Evolutionary conservation across 1,140 invertebrate genomes (phyloP).

Genomic region (Eriosoma lanigerum): DNA sequence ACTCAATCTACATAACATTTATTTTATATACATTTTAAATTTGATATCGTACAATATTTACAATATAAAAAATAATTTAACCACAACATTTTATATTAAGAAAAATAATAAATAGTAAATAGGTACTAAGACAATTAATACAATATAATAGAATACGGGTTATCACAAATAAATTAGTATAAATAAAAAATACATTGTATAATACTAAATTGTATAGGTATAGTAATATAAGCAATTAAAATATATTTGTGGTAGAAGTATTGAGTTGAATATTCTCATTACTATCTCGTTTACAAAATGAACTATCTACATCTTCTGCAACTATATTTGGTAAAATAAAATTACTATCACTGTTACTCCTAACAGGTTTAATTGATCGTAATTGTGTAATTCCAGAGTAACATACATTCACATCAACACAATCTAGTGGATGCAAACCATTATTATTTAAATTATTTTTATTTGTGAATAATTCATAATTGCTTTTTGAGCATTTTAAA

Average conservation of each 20-base stretch:
- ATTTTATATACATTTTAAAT: too few relatives aligned
- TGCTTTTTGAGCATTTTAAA: conserved; percentile 29
- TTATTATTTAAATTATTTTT: conserved; percentile 29
- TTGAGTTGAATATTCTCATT: conserved; percentile 29
- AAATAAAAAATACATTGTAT: conserved; percentile 14
- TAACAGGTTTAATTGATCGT: conserved; percentile 62
- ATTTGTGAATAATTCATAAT: neutral
- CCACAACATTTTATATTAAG: conserved; percentile 8
- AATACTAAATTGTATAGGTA: neutral
- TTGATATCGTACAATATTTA: neutral
- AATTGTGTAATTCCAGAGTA: conserved; percentile 69
- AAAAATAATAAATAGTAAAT: too few relatives aligned
- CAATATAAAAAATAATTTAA: conserved; percentile 17
- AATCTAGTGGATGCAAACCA: conserved; percentile 63
- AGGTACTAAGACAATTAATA: too few relatives aligned
- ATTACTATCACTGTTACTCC: conserved; percentile 40
- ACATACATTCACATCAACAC: conserved; percentile 67
- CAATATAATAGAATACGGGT: conserved; percentile 21
- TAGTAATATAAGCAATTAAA: neutral
- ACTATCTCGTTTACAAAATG: conserved; percentile 8
- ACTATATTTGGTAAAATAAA: conserved; percentile 38
- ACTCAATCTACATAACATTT: too few relatives aligned
- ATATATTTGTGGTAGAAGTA: conserved; percentile 20
- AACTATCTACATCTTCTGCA: conserved; percentile 28
- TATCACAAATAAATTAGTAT: conserved; percentile 27